Conservation (phyloP, 2,888 invertebrate genomes). For the Cephonodes hylas region DNA sequence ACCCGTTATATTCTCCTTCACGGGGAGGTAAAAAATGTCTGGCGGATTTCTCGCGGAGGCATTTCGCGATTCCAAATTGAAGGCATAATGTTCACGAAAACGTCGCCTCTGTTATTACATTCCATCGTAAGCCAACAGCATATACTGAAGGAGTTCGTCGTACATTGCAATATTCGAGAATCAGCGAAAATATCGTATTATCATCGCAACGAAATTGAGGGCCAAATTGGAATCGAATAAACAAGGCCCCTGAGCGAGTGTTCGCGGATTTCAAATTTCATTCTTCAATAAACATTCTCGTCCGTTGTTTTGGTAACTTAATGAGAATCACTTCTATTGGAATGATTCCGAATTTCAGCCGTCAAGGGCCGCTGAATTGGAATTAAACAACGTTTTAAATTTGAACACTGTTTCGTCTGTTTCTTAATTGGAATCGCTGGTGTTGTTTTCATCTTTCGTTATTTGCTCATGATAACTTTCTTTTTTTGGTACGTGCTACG, state of each 20-base stretch:
- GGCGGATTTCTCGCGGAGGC: slow-evolving; percentile 26
- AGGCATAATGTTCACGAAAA: slow-evolving; percentile 57
- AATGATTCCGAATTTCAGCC: slow-evolving; percentile 28
- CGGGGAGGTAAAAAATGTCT: slow-evolving; percentile 12
- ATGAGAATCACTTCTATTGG: slow-evolving; percentile 39
- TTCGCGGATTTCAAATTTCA: slow-evolving; percentile 25
- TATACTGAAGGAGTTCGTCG: slow-evolving; percentile 40
- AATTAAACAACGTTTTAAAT: slow-evolving; percentile 15
- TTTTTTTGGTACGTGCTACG: no score
- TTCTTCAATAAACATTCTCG: slow-evolving; percentile 33
- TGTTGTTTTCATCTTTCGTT: background rate
- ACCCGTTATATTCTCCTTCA: slow-evolving; percentile 18
- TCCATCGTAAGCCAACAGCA: slow-evolving; percentile 44
- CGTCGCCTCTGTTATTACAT: slow-evolving; percentile 64
- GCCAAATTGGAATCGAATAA: slow-evolving; percentile 46
- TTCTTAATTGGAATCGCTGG: background rate
- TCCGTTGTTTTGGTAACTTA: slow-evolving; percentile 35
- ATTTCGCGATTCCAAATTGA: slow-evolving; percentile 67
- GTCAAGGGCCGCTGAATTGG: slow-evolving; percentile 23
- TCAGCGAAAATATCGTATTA: slow-evolving; percentile 43
- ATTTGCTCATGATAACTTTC: background rate
- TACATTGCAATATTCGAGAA: slow-evolving; percentile 52
- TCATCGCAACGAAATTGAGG: slow-evolving; percentile 35
- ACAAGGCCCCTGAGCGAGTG: slow-evolving; percentile 26
- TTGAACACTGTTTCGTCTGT: background rate